These are phyloP conservation scores for Plebejus anna DNA, from an alignment of 2,888 invertebrate genomes.

Conservation along the genomic window DNA sequence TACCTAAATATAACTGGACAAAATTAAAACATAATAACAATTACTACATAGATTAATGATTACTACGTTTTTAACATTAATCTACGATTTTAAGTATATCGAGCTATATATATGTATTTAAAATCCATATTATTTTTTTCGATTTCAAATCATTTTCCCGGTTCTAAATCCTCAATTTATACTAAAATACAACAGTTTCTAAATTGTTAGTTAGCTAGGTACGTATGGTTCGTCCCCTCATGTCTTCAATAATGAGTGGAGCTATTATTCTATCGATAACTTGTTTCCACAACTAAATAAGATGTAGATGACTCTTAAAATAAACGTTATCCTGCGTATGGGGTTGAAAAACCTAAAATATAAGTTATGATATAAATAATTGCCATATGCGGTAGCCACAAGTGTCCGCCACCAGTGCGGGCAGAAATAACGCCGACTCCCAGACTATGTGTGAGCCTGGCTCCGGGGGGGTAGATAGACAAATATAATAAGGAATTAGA, in stretches of 20 bases:
- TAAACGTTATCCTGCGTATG: conserved; percentile 1
- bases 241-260: no score
- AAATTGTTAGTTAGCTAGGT: no score
- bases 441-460: conserved; percentile 49
- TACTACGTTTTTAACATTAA: no score
- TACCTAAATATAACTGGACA: no score
- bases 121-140: neutral
- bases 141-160: no score
- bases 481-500: neutral
- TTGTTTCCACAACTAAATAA: neutral
- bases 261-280: no score
- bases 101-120: neutral
- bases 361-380: conserved; percentile 24
- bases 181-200: no score
- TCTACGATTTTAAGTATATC: no score
- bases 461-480: neutral
- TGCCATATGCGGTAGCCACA: conserved; percentile 63
- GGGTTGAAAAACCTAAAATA: conserved; percentile 18
- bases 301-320: neutral
- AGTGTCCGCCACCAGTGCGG: conserved; percentile 71
- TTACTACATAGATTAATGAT: no score
- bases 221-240: no score
- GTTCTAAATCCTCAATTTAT: no score
- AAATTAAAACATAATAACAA: no score
- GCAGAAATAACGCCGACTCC: conserved; percentile 64